These are phyloP conservation scores for Rousettus leschenaultii DNA, from an alignment of 2,113 vertebrate genomes.

Conservation along the genomic window DNA sequence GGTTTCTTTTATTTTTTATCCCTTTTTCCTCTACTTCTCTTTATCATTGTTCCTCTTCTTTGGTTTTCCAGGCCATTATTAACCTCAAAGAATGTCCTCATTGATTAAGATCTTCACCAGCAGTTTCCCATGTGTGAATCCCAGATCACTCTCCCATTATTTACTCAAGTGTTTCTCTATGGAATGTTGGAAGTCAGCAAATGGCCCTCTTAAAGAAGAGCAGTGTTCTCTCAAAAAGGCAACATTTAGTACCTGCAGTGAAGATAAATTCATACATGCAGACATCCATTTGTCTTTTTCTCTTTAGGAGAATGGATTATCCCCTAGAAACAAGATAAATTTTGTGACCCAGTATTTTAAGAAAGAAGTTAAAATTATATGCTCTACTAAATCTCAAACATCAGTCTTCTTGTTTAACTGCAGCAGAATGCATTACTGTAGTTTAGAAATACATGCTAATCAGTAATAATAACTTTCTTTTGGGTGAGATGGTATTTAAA, in stretches of 20 bases:
- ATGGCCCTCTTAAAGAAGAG: not conserved
- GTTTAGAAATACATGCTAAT: not conserved
- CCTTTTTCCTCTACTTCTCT: not conserved
- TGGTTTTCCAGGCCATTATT: not conserved
- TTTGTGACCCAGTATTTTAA: slow-evolving; percentile 1
- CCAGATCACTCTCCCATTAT: not conserved
- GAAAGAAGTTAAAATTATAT: not conserved
- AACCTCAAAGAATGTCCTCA: not conserved
- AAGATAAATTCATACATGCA: slow-evolving; percentile 17
- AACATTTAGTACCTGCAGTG: slow-evolving; percentile 44
- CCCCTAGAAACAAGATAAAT: not conserved
- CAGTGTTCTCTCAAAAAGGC: slow-evolving; percentile 41
- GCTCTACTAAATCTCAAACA: not conserved
- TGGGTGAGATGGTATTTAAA: not conserved
- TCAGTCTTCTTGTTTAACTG: not conserved
- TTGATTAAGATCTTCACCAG: not conserved
- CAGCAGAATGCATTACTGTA: not conserved
- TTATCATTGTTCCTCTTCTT: not conserved
- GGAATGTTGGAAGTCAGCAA: not conserved
- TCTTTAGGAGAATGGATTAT: not conserved
- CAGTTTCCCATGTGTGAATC: not conserved
- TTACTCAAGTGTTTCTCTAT: not conserved
- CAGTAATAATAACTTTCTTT: not conserved
- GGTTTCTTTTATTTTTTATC: not conserved
- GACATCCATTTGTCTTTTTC: not conserved